A percentile compares a stretch with the other conserved stretches of the same genome.
These are phyloP conservation scores for Alligator mississippiensis DNA, from an alignment of 2,113 vertebrate genomes.

Conservation along the genomic window DNA sequence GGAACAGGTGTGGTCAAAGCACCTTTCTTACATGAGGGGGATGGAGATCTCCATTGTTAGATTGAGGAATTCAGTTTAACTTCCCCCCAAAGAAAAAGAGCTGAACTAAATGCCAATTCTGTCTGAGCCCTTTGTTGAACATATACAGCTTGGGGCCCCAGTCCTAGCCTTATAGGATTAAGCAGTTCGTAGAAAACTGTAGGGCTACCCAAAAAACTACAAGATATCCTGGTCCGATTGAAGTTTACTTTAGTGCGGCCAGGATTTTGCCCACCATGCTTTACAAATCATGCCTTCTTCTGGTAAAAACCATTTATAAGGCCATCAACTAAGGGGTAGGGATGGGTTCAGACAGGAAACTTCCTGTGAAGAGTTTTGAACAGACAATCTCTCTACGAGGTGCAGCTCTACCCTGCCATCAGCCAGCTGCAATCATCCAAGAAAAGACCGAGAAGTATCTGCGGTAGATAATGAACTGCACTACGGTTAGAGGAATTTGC, in stretches of 20 bases:
- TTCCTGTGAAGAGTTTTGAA: background rate
- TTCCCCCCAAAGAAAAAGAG: background rate
- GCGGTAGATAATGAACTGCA: background rate
- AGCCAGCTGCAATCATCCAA: background rate
- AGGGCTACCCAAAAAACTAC: too few species aligned
- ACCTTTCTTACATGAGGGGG: background rate
- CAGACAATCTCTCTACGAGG: too few species aligned
- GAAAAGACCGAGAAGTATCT: background rate
- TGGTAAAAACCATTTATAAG: background rate
- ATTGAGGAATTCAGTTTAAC: background rate
- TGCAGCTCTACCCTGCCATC: too few species aligned
- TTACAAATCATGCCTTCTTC: background rate
- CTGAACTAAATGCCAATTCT: background rate
- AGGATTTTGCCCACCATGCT: background rate
- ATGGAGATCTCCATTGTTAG: background rate
- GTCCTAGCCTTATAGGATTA: too few species aligned
- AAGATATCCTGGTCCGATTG: background rate
- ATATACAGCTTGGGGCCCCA: too few species aligned
- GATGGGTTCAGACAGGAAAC: background rate
- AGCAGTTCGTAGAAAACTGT: too few species aligned
- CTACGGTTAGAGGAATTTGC: background rate
- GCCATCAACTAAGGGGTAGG: background rate
- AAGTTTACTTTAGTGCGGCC: background rate
- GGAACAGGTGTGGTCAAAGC: background rate
- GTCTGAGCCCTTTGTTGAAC: background rate